Evolutionary conservation across 2,113 vertebrate species (phyloP).

Genomic region (Percopsis transmontana): DNA sequence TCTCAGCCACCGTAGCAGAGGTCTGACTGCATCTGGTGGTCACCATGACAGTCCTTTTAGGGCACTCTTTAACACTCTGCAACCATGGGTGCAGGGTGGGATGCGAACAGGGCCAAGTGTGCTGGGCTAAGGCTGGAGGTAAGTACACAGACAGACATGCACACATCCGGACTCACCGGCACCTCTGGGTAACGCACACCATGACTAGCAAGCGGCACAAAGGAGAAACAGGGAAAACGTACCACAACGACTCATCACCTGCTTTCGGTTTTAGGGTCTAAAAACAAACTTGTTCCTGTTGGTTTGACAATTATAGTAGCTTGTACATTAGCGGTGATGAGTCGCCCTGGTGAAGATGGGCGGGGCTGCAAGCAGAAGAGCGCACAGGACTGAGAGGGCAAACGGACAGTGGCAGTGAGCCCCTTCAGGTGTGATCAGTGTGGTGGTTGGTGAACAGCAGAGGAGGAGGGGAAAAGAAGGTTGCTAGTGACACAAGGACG

Average conservation of each 20-base stretch:
- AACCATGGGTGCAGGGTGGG: conserved; percentile 1
- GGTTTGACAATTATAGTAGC: no score
- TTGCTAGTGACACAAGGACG: conserved; percentile 60
- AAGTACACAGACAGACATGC: background rate
- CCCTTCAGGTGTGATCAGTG: background rate
- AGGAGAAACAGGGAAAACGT: conserved; percentile 12
- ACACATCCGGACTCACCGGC: background rate
- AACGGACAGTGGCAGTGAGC: conserved; percentile 6
- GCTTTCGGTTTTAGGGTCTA: no score
- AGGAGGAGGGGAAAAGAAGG: conserved; percentile 2
- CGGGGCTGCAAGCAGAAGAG: background rate
- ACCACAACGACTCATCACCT: conserved; percentile 49
- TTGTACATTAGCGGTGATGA: conserved; percentile 30
- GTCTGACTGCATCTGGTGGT: conserved; percentile 27
- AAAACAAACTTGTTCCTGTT: no score
- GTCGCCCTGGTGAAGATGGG: conserved; percentile 28
- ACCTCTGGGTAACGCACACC: conserved; percentile 26
- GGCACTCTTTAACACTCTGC: conserved; percentile 20
- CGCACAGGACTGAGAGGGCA: background rate
- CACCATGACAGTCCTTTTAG: conserved; percentile 31
- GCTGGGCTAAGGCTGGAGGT: conserved; percentile 9
- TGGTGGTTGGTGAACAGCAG: background rate
- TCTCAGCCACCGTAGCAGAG: conserved; percentile 13
- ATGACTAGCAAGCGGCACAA: conserved; percentile 52
- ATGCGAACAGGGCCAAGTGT: conserved; percentile 25